phyloP scores from a whole-genome alignment of 2,888 invertebrate genomes.

The Dinocampus coccinellae region DNA sequence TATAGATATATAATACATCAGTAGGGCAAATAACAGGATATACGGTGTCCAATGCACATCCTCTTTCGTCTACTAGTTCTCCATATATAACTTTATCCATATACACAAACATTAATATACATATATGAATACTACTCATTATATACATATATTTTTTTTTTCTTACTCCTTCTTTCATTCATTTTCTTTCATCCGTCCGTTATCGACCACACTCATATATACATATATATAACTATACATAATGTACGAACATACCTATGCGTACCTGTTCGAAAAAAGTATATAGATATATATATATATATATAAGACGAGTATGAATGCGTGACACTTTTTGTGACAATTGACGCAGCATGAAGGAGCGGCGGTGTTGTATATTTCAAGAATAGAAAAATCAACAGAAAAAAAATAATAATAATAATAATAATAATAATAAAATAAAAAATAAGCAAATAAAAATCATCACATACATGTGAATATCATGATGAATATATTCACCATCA shows the following conservation, averaged over 20 bases:
- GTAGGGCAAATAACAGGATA: constrained; percentile 69
- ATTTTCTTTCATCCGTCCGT: constrained; percentile 46
- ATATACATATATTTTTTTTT: constrained; percentile 20
- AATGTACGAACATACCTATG: constrained; percentile 39
- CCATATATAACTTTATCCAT: constrained; percentile 8
- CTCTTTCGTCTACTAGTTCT: constrained; percentile 42
- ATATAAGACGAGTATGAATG: neutral
- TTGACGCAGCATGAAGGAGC: constrained; percentile 1
- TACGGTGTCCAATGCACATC: constrained; percentile 69
- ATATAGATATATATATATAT: neutral
- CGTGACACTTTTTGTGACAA: constrained; percentile 11
- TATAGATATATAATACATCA: constrained; percentile 49
- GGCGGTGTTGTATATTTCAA: neutral
- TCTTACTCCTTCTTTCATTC: constrained; percentile 27
- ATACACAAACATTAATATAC: neutral
- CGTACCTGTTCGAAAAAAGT: constrained; percentile 1
- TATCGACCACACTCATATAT: constrained; percentile 60
- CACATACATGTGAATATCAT: no score
- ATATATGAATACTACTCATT: neutral
- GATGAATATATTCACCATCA: no score
- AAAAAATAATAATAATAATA: no score
- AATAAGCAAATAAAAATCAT: neutral
- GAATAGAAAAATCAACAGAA: neutral
- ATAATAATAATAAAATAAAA: no score
- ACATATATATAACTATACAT: constrained; percentile 35